Conservation (phyloP, 2,888 invertebrate genomes). For the Nysson spinosus region DNA sequence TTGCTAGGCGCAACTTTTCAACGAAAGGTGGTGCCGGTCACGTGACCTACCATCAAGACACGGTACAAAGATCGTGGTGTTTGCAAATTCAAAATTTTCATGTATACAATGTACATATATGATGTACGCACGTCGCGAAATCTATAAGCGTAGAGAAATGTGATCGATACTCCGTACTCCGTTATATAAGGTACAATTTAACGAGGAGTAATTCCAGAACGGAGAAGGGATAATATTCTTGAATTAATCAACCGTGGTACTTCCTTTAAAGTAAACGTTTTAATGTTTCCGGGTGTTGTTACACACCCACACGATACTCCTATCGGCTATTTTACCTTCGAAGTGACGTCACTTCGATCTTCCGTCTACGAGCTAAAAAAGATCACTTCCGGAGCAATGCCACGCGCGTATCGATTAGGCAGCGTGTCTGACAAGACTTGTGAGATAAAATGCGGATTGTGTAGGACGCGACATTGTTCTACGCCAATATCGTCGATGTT, state of each 20-base stretch:
- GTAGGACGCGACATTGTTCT: conserved; percentile 44
- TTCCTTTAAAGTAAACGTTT: conserved; percentile 9
- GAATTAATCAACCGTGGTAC: conserved; percentile 12
- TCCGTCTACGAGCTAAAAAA: conserved; percentile 35
- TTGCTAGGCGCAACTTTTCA: conserved; percentile 34
- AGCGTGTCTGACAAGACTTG: conserved; percentile 42
- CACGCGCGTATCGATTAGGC: conserved; percentile 55
- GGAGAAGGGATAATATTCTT: conserved; percentile 4
- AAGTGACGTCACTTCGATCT: conserved; percentile 41
- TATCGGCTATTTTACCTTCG: conserved; percentile 9
- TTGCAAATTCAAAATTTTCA: no score
- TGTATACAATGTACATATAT: no score
- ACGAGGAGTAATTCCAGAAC: no score
- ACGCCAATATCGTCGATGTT: conserved; percentile 22
- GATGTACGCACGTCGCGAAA: no score
- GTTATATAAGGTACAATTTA: no score
- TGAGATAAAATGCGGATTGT: conserved; percentile 27
- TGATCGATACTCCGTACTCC: no score
- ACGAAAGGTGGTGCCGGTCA: conserved; percentile 25
- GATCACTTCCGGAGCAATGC: conserved; percentile 52
- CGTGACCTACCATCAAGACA: not conserved
- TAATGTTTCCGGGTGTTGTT: conserved; percentile 10
- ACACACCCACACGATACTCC: conserved; percentile 23
- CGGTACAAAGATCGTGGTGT: not conserved
- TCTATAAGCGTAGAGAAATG: no score